Evolutionary conservation across 53 echinoderm and acorn worm genomes (phyloP).

Genomic region (Paelopatides confundens): DNA sequence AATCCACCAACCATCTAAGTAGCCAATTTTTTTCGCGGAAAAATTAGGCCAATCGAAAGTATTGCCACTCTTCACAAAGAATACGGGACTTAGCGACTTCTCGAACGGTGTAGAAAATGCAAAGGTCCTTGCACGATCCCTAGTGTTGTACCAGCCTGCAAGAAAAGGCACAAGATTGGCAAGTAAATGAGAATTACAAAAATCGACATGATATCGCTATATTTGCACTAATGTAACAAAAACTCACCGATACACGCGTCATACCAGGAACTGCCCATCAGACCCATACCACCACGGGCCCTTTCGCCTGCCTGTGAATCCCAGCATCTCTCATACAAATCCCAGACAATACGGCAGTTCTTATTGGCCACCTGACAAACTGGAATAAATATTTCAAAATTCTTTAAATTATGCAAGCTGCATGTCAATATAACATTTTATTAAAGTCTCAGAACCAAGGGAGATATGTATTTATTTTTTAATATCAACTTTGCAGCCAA

Average conservation of each 20-base stretch:
- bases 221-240: too few species aligned
- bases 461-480: too few species aligned
- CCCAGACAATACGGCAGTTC: slow-evolving; percentile 86
- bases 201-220: too few species aligned
- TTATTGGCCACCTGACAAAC: slow-evolving; percentile 84
- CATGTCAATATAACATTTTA: too few species aligned
- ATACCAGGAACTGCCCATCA: slow-evolving; percentile 77
- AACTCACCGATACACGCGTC: slow-evolving; percentile 82
- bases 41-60: slow-evolving; percentile 55
- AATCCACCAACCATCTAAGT: slow-evolving; percentile 59
- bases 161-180: not conserved
- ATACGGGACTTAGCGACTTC: slow-evolving; percentile 29
- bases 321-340: slow-evolving; percentile 85
- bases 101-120: slow-evolving; percentile 66
- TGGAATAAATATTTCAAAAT: slow-evolving; percentile 1
- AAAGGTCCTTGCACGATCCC: slow-evolving; percentile 65
- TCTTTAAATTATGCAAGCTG: not conserved
- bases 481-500: too few species aligned
- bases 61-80: slow-evolving; percentile 47
- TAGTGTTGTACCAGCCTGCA: slow-evolving; percentile 80
- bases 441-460: too few species aligned
- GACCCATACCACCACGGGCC: slow-evolving; percentile 72
- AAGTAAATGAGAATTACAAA: too few species aligned
- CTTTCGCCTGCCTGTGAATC: slow-evolving; percentile 63
- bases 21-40: slow-evolving; percentile 50